A percentile compares a stretch with the other conserved stretches of the same genome.
These are phyloP conservation scores for Anguilla rostrata DNA, from an alignment of 2,113 vertebrate genomes.

Conservation along the genomic window DNA sequence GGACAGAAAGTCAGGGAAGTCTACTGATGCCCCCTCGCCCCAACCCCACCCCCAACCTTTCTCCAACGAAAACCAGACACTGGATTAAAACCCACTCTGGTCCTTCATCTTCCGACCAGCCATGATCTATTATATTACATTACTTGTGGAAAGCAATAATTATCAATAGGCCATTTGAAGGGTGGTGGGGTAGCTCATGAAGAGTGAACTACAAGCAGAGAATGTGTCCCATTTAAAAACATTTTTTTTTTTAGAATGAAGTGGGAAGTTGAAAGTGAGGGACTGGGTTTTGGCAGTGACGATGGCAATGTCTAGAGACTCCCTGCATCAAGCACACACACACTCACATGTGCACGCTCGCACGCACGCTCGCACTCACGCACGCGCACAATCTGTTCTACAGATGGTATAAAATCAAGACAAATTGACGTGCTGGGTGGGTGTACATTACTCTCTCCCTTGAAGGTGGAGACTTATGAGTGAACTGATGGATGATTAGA, in stretches of 20 bases:
- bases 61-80: background rate
- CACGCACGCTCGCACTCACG: slow-evolving; percentile 54
- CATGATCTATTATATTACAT: background rate
- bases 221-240: background rate
- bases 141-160: background rate
- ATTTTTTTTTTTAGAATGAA: background rate
- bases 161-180: background rate
- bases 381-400: slow-evolving; percentile 43
- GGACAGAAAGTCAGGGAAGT: background rate
- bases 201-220: background rate
- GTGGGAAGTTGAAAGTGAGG: background rate
- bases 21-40: background rate
- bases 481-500: slow-evolving; percentile 51
- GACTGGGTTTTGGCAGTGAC: background rate
- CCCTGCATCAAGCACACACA: background rate
- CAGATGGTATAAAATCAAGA: background rate
- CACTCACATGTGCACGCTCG: slow-evolving; percentile 40
- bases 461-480: slow-evolving; percentile 37
- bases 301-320: background rate
- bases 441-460: background rate
- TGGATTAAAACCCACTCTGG: background rate
- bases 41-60: background rate
- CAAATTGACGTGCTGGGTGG: background rate
- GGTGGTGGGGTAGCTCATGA: background rate
- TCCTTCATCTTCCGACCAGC: background rate